Percentiles rank a stretch among this genome's conserved stretches.
phyloP scores from a whole-genome alignment of 2,797 vertebrate species.

The Tokudaia muenninki region DNA sequence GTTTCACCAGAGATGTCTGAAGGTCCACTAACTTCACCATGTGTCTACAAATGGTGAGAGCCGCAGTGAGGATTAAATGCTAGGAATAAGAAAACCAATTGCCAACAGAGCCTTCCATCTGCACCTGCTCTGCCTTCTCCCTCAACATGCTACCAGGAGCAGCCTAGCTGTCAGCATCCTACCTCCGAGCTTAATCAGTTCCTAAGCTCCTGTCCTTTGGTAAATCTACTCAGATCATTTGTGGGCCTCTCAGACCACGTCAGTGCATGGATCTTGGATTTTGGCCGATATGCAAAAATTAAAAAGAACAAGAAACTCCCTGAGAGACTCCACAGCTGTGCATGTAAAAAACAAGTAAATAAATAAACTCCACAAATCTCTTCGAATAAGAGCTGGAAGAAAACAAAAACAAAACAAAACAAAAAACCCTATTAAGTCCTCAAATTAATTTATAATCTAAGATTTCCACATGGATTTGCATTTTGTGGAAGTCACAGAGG shows the following conservation, averaged over 20 bases:
- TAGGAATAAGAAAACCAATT: neutral
- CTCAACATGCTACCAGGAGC: neutral
- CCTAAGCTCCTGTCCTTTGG: slow-evolving; percentile 1
- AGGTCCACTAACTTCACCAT: slow-evolving; percentile 1
- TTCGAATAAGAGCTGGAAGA: slow-evolving; percentile 48
- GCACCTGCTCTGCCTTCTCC: neutral
- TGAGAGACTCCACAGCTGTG: slow-evolving; percentile 77
- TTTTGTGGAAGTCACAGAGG: slow-evolving; percentile 71
- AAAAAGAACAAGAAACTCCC: slow-evolving; percentile 77
- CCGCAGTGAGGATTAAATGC: neutral
- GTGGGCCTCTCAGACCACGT: neutral
- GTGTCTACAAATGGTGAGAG: neutral
- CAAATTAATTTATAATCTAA: slow-evolving; percentile 70
- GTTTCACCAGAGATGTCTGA: neutral
- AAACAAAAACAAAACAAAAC: neutral
- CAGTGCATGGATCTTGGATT: slow-evolving; percentile 69
- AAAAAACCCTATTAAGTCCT: neutral
- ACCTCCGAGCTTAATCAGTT: slow-evolving; percentile 54
- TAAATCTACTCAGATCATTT: slow-evolving; percentile 54
- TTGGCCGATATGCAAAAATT: slow-evolving; percentile 76
- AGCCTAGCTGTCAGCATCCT: neutral
- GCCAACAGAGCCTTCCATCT: neutral
- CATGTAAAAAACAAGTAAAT: slow-evolving; percentile 58
- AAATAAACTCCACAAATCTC: slow-evolving; percentile 39
- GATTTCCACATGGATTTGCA: slow-evolving; percentile 61